Evolutionary conservation across 2,888 invertebrate genomes (phyloP), one percentile per base, ranked within the genome.

Genomic region (Agrilus mali): DNA sequence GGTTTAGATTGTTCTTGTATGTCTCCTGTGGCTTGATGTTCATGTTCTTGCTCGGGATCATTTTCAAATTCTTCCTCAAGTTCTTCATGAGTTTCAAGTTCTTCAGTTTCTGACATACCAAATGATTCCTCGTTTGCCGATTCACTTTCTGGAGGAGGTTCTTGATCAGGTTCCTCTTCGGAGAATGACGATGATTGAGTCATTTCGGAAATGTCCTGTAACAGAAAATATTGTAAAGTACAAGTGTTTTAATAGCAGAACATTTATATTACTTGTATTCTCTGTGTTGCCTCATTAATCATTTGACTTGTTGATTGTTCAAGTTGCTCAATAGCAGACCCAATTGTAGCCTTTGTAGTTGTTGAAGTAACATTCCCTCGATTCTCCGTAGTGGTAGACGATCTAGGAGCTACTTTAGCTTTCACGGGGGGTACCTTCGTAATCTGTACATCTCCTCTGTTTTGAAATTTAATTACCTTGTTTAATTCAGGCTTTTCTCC

Each of bases 291-390:
- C 40, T 66, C 65, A 14, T 57, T 55, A 46, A 64, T 54, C 40
- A 64, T 59, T 4, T 61, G 55, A 1, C 60, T 60, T 10, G 65
- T 60, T 0, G 63, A 61, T 38, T 64, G 61, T 44, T 66, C 66
- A 40, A 66, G 48, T 36, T 61, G 58, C 38, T 66, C 63, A 44
- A 65, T 48, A 16, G 60, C 60, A 2, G 65, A 60, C 32, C 48
- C 47, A 3, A 27, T 27, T 27, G 27, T 3, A 27, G 27, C 27
- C 27, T 27, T 27, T 27, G 27, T 10, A 10, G 27, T 27, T 27
- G 27, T 27, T 27, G 27, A 27, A 3, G 27, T 27, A 27, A 27
- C 27, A 27, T 27, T 10, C 10, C 27, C 27, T 27, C 27, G 8
- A 4, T 10, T 27, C 10, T 27, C 27, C 10, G 10, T 27, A 10